Evolutionary conservation across 2,113 vertebrate genomes (phyloP).

Genomic region (Labeo rohita): DNA sequence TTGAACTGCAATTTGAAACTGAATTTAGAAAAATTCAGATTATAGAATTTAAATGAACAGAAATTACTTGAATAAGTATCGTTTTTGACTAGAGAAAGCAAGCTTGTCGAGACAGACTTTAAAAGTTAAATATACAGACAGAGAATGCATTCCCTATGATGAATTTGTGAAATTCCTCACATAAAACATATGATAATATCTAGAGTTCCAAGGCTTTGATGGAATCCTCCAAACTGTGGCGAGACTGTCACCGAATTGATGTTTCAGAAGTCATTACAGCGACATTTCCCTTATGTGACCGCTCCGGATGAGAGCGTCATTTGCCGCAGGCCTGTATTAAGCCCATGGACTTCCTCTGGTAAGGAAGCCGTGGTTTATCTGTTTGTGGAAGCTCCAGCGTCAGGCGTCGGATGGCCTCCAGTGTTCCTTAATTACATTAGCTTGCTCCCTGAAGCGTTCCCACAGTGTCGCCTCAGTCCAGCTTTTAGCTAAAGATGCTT

Average conservation of each 20-base stretch:
- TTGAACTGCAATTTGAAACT: too few relatives aligned
- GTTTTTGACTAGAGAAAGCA: too few relatives aligned
- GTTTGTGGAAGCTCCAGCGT: not conserved
- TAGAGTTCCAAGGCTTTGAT: not conserved
- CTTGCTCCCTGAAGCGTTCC: not conserved
- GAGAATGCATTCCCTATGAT: not conserved
- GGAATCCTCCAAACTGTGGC: not conserved
- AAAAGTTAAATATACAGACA: too few relatives aligned
- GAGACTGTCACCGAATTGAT: not conserved
- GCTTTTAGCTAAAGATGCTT: not conserved
- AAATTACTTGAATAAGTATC: too few relatives aligned
- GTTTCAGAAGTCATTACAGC: not conserved
- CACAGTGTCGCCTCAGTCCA: slow-evolving; percentile 16
- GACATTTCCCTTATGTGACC: not conserved
- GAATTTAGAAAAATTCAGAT: too few relatives aligned
- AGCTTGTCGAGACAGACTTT: too few relatives aligned
- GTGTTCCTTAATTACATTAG: slow-evolving; percentile 18
- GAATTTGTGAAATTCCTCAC: too few relatives aligned
- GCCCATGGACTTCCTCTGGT: too few relatives aligned
- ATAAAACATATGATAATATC: not conserved
- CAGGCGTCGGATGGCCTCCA: not conserved
- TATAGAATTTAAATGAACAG: too few relatives aligned
- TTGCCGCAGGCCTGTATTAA: not conserved
- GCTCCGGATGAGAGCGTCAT: not conserved
- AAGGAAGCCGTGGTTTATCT: not conserved